Base-by-base conservation (phyloP, 2,797 vertebrate species). In the Sparidentex hasta region DNA sequence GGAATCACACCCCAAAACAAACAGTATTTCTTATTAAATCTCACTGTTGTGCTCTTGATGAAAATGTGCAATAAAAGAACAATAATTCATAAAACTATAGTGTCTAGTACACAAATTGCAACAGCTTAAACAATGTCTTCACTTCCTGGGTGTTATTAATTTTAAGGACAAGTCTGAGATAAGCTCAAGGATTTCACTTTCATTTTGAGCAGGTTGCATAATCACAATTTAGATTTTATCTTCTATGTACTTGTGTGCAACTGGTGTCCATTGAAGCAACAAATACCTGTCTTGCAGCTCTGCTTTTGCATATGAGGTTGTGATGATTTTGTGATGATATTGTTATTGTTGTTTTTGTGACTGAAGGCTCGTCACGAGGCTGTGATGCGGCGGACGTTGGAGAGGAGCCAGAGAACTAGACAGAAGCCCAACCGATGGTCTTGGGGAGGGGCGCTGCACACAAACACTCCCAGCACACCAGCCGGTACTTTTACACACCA, bases 351-450 rank as follows among this genome's bases (percentile, higher is more conserved):
- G 47, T 76, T 57, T 72, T 44, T 67, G 43, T 76, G 55, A 41
- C 41, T 81, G 29, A 74, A 99, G 98, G 95, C 94, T 58, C 97
- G 97, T 33, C 96, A 98, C 82, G 98, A 99, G 93, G 97, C 97
- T 3, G 98, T 99, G 80, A 97, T 99, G 9, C 96, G 94, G 11
- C 96, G 97, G 25, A 99, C 98, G 0, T 87, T 96, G 88, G 97
- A 99, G 87, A 96, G 94, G 85, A 97, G 96, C 92, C 97, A 97
- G 92, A 97, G 95, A 92, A 91, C 95, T 83, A 96, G 82, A 82
- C 97, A 92, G 71, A 99, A 96, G 90, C 84, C 94, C 33, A 97
- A 95, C 94, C 96, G 98, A 78, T 99, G 98, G 97, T 99, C 98
- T 0, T 99, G 97, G 98, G 98, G 97, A 82, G 97, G 96, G 71